These are phyloP conservation scores for Marmota monax DNA, from an alignment of 2,113 vertebrate species.

Conservation along the genomic window DNA sequence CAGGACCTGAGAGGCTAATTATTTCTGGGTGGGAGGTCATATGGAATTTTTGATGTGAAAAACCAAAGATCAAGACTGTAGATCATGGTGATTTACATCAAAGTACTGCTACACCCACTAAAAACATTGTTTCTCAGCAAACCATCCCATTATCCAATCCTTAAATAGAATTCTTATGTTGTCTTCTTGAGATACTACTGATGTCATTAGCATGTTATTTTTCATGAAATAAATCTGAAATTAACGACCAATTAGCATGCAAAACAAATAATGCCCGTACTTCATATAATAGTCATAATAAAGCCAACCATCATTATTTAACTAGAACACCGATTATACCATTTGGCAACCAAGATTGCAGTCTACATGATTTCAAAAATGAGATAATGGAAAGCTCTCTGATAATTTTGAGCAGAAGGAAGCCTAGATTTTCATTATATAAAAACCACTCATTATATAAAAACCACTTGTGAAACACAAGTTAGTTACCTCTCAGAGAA, in stretches of 20 bases:
- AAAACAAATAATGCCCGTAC: conserved; percentile 51
- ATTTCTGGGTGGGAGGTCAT: background rate
- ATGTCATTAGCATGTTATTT: background rate
- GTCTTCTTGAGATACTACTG: background rate
- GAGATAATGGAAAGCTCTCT: too few relatives aligned
- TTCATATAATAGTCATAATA: background rate
- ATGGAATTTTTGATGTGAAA: background rate
- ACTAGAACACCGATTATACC: background rate
- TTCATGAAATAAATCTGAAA: background rate
- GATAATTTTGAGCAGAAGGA: too few relatives aligned
- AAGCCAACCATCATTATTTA: conserved; percentile 51
- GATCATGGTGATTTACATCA: background rate
- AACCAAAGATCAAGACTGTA: background rate
- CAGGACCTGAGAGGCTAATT: background rate
- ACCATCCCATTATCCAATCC: background rate
- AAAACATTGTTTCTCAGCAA: background rate
- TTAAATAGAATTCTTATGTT: background rate
- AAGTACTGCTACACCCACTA: background rate
- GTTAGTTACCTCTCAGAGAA: conserved; percentile 95
- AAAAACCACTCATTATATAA: too few relatives aligned
- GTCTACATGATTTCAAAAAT: too few relatives aligned
- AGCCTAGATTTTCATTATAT: too few relatives aligned
- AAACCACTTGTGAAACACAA: conserved; percentile 40
- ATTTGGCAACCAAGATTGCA: background rate
- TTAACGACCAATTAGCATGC: conserved; percentile 41